phyloP scores from a whole-genome alignment of 1,140 invertebrate genomes.

The Bombyx mandarina region DNA sequence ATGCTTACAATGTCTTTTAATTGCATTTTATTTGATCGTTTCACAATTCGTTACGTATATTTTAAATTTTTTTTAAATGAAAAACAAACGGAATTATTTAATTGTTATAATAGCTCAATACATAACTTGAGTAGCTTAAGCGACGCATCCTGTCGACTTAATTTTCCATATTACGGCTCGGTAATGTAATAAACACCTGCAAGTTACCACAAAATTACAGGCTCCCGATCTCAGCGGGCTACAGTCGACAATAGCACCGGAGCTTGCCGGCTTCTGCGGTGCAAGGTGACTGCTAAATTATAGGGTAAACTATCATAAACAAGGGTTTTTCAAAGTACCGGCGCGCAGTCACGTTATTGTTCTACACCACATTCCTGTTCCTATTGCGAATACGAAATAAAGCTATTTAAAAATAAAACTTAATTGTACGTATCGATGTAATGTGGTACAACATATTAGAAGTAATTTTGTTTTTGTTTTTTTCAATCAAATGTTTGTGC shows the following conservation, averaged over 20 bases:
- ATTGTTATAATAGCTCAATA: constrained; percentile 5
- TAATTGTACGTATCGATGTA: too few relatives aligned
- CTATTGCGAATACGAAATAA: too few relatives aligned
- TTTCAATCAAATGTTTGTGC: too few relatives aligned
- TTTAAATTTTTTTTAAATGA: not conserved
- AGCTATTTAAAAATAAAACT: too few relatives aligned
- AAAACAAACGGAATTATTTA: constrained; percentile 11
- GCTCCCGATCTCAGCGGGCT: constrained; percentile 42
- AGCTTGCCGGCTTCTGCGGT: constrained; percentile 19
- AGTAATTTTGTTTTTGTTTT: too few relatives aligned
- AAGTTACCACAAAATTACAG: constrained; percentile 62
- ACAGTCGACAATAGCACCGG: constrained; percentile 32
- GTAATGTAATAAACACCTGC: constrained; percentile 47
- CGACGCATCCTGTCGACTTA: constrained; percentile 7
- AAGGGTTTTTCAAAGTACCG: constrained; percentile 25
- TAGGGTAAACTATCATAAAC: constrained; percentile 50
- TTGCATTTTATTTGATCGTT: too few relatives aligned
- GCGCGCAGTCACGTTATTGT: not conserved
- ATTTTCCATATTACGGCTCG: constrained; percentile 11
- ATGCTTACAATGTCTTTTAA: too few relatives aligned
- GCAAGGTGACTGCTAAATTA: constrained; percentile 60
- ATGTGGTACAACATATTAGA: too few relatives aligned
- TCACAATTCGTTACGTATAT: too few relatives aligned
- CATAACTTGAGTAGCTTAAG: constrained; percentile 7
- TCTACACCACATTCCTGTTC: too few relatives aligned